A percentile compares a stretch with the other conserved stretches of the same genome.
Conservation (phyloP, 2,888 invertebrate genomes). For the Drosophila hamatofila region DNA sequence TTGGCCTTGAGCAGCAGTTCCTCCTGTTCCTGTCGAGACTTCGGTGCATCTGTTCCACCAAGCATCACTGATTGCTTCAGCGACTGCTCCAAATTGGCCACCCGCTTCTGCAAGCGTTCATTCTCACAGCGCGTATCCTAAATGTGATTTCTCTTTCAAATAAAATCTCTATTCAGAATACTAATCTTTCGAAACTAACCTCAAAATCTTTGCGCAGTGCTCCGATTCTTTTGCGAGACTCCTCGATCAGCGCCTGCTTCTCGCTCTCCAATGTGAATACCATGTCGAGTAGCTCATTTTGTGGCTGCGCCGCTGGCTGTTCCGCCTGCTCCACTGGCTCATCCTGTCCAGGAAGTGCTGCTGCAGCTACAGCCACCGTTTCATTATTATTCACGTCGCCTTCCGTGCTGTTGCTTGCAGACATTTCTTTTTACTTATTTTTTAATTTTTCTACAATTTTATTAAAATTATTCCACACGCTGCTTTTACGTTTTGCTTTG, state of each 20-base stretch:
- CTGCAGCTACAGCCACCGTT: not conserved
- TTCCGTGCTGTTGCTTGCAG: constrained; percentile 59
- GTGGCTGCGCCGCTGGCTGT: constrained; percentile 48
- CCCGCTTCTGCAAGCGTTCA: constrained; percentile 82
- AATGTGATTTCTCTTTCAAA: not conserved
- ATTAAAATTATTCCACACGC: constrained; percentile 32
- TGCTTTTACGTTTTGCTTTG: constrained; percentile 27
- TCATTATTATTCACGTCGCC: constrained; percentile 79
- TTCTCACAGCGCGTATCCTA: constrained; percentile 82
- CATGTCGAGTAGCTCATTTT: constrained; percentile 84
- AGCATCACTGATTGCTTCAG: constrained; percentile 83
- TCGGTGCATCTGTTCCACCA: constrained; percentile 83
- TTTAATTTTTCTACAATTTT: constrained; percentile 27
- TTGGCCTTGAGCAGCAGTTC: constrained; percentile 88
- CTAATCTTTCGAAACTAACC: constrained; percentile 71
- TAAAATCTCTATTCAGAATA: not conserved
- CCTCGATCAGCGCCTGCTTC: constrained; percentile 84
- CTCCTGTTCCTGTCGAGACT: constrained; percentile 84
- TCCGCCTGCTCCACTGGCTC: constrained; percentile 18
- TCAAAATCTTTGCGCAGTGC: constrained; percentile 84
- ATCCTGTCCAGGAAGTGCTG: constrained; percentile 14
- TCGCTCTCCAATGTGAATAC: constrained; percentile 84
- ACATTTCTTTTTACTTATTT: constrained; percentile 70
- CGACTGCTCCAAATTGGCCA: constrained; percentile 82
- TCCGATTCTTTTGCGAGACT: constrained; percentile 82